These are phyloP conservation scores for Apistogramma diplotaenia DNA, from an alignment of 2,113 vertebrate genomes.

Conservation along the genomic window DNA sequence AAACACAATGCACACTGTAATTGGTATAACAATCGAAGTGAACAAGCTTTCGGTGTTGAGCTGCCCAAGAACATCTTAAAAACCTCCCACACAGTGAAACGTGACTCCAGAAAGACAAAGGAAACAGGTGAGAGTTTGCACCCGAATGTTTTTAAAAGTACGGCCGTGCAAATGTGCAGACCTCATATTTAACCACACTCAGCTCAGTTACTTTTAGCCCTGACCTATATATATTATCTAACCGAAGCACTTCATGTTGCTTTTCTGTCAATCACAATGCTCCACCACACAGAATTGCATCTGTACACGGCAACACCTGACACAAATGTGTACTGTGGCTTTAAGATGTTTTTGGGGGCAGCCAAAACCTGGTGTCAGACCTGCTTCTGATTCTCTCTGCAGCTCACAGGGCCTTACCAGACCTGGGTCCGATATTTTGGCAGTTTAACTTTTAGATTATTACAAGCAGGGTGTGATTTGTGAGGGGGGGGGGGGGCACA, in stretches of 20 bases:
- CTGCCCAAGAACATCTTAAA: conserved; percentile 43
- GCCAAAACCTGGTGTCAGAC: conserved; percentile 29
- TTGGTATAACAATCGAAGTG: conserved; percentile 6
- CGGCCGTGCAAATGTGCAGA: not conserved
- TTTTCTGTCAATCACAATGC: not conserved
- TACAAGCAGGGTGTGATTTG: not conserved
- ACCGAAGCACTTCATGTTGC: not conserved
- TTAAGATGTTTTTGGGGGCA: conserved; percentile 48
- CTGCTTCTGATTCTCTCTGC: conserved; percentile 43
- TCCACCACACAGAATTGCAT: not conserved
- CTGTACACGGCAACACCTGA: not conserved
- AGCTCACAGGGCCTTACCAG: conserved; percentile 47
- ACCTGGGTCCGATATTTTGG: conserved; percentile 46
- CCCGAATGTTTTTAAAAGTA: not conserved
- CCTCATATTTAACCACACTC: not conserved
- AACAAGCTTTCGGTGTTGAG: conserved; percentile 16
- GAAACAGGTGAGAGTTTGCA: not conserved
- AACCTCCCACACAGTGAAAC: not conserved
- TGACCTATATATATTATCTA: not conserved
- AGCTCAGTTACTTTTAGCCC: not conserved
- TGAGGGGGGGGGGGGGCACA: no score
- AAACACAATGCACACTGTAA: conserved; percentile 51
- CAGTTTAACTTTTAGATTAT: rapidly evolving
- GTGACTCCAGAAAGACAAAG: not conserved
- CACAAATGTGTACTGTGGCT: not conserved